Base-by-base conservation (phyloP, 2,113 vertebrate genomes). In the Todiramphus saurophagus region DNA sequence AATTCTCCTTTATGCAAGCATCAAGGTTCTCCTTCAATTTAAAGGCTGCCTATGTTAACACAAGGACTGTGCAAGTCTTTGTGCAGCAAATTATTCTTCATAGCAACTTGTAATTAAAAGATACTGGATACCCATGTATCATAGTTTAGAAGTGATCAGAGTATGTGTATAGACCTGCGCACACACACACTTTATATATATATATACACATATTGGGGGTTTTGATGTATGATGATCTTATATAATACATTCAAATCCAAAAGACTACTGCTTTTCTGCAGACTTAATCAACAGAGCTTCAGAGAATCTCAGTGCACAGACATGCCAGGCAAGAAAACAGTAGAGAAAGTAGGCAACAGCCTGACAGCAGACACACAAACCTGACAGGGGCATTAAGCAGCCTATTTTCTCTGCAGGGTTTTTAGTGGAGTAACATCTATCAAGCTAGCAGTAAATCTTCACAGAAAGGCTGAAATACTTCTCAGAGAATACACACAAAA, bases 381-480 rank as follows among this genome's bases (percentile, higher is more conserved):
- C 43, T 70, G 85, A 94, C 58, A 81, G 67, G 59, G 44, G 51
- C 50, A 83, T 86, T 83, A 88, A 89, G 46, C 43, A 93, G 64
- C 39, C 73, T 60, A 25, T 92, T 92, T 90, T 77, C 85, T 88
- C 83, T 83, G 76, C 68, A 94, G 43, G 53, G 83, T 48, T 90
- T 90, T 77, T 43, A 78, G 79, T 24, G 20, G 33, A 80, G 75
- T 43, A 95, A 74, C 60, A 90, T 60, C 68, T 83, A 95, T 81
- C 68, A 77, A 31, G 14, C 30, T 11, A 68, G 48, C 83, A 93
- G 27, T 31, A 92, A 75, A 88, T 84, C 72, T 63, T 37, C 55
- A 55, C 7, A 24, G 76, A 87, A 89, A 68, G 76, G 18, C 37
- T 93, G 55, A 89, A 89, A 64, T 44, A 76, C 28, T 75, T 90